Conservation (phyloP, 2,888 invertebrate species). For the Miltochrista miniata region DNA sequence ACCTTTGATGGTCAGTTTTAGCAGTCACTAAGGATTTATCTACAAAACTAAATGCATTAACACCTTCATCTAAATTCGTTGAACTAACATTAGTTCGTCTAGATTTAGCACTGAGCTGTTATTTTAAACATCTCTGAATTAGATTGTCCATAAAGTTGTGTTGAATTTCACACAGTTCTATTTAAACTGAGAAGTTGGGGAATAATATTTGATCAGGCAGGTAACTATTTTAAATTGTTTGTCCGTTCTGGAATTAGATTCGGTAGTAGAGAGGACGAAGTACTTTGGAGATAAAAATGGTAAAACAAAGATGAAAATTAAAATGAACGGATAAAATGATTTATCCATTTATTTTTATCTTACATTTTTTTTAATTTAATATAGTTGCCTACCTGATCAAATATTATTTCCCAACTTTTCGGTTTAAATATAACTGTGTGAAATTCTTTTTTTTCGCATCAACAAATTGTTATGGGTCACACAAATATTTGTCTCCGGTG, state of each 20-base stretch:
- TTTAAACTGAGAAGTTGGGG: not conserved
- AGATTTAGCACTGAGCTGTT: not conserved
- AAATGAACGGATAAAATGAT: too few relatives aligned
- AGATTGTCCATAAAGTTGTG: not conserved
- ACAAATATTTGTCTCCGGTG: too few relatives aligned
- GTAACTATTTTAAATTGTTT: not conserved
- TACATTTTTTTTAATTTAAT: too few relatives aligned
- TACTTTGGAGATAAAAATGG: too few relatives aligned
- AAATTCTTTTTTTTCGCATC: too few relatives aligned
- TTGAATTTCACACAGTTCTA: not conserved
- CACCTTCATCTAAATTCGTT: not conserved
- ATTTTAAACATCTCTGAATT: not conserved
- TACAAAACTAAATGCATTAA: not conserved
- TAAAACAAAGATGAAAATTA: too few relatives aligned
- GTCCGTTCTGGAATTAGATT: not conserved
- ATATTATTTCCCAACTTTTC: constrained; percentile 1
- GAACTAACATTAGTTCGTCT: not conserved
- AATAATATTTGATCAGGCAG: not conserved
- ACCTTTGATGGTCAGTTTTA: too few relatives aligned
- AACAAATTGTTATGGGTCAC: too few relatives aligned
- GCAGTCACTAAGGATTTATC: not conserved
- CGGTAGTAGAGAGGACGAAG: not conserved
- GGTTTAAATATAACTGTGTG: not conserved
- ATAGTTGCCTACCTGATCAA: not conserved
- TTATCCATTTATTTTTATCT: too few relatives aligned